phyloP scores from a whole-genome alignment of 1,140 invertebrate species.

The Bilobella aurantiaca region DNA sequence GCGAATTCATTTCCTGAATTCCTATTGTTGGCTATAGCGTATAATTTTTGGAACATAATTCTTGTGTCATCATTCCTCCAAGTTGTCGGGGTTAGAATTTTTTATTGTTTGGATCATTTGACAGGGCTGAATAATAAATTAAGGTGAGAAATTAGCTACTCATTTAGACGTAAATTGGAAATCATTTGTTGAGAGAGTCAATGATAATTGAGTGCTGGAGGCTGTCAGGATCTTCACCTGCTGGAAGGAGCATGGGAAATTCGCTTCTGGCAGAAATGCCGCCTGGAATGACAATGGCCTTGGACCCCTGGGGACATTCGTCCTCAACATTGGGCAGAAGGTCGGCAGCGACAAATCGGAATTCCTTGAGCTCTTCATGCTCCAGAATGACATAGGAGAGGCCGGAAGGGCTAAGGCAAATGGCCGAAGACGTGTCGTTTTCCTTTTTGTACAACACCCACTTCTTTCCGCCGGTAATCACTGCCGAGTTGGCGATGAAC shows the following conservation, averaged over 20 bases:
- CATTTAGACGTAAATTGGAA: not conserved
- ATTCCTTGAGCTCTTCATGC: conserved; percentile 12
- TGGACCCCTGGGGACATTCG: conserved; percentile 5
- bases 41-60: too few species aligned
- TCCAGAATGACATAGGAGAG: conserved; percentile 13
- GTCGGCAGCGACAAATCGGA: conserved; percentile 8
- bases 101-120: not conserved
- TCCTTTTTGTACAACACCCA: conserved; percentile 15
- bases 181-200: conserved; percentile 12
- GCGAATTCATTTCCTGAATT: too few species aligned
- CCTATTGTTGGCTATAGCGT: too few species aligned
- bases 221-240: not conserved
- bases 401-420: conserved; percentile 8
- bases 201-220: conserved; percentile 3
- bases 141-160: not conserved
- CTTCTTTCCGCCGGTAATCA: conserved; percentile 13
- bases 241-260: not conserved
- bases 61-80: too few species aligned
- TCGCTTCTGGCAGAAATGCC: conserved; percentile 8
- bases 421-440: conserved; percentile 6
- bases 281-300: conserved; percentile 10
- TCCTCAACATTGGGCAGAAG: not conserved
- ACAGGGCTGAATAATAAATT: not conserved
- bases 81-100: too few species aligned
- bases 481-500: conserved; percentile 10